Base-by-base conservation (phyloP, 2,888 invertebrate genomes). In the Oligia fasciuncula region DNA sequence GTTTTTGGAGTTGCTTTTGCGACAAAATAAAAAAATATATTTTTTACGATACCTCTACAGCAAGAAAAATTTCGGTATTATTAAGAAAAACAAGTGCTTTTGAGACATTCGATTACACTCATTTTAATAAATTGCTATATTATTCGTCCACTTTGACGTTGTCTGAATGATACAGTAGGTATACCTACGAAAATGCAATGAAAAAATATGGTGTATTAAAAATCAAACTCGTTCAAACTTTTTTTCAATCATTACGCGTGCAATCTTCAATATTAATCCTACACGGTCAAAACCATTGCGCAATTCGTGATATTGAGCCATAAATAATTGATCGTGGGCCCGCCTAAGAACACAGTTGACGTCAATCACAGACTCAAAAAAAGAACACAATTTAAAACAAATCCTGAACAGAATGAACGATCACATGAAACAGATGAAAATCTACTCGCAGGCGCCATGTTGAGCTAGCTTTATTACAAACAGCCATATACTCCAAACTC, bases 391-490 rank as follows among this genome's bases (percentile, higher is more conserved):
- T 14, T 17, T 9, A 63, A 51, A 29, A 82, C 4, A 11, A 60
- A 23, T 54, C 0, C 35, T 67, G 49, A 68, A 0, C 5, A 23
- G 13, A 29, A 62, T 68, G 40, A 76, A 82, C 23, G 54, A 76
- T 83, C 54, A 63, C 46, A 69, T 49, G 54, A 43, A 51, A 65
- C 40, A 75, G 57, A 77, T 83, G 68, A 69, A 51, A 54, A 77
- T 77, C 49, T 70, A 9, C 69, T 83, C 51, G 35, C 65, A 77
- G 62, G 54, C 54, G 63, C 57, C 72, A 72, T 63, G 66, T 68
- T 71, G 72, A 69, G 46, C 54, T 43, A 8, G 49, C 62, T 54
- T 84, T 79, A 81, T 84, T 68, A 81, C 84, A 71, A 70, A 78
- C 66, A 80, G 51, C 51, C 29, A 49, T 68, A 65, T 57, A 82